Conservation (phyloP, 2,113 vertebrate species). For the Peromyscus polionotus region DNA sequence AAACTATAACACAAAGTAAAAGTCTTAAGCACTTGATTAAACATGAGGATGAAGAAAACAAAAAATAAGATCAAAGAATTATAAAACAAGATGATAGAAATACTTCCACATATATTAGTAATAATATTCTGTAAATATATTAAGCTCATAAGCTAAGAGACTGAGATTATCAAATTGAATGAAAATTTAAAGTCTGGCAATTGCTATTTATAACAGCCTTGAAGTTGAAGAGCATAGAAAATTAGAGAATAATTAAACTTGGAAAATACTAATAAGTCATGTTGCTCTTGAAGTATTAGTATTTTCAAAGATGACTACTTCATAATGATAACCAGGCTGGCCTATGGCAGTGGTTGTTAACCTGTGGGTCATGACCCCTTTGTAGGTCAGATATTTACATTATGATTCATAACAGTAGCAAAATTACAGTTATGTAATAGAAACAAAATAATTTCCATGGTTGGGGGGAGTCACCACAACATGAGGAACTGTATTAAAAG, state of each 20-base stretch:
- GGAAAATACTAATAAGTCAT: background rate
- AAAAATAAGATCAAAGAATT: background rate
- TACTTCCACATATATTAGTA: background rate
- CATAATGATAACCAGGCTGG: background rate
- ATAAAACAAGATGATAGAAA: slow-evolving; percentile 6
- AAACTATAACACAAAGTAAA: background rate
- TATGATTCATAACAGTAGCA: background rate
- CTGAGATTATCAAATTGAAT: background rate
- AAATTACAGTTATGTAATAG: background rate
- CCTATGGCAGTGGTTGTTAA: background rate
- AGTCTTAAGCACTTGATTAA: background rate
- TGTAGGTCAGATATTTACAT: background rate
- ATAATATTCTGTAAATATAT: background rate
- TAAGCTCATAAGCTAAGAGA: background rate
- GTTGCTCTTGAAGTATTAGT: background rate
- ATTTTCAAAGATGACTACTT: background rate
- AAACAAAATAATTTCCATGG: background rate
- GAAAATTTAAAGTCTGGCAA: background rate
- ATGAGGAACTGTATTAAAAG: background rate
- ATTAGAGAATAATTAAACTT: slow-evolving; percentile 9
- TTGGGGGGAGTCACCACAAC: background rate
- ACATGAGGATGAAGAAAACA: background rate
- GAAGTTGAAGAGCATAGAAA: background rate
- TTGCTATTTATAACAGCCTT: background rate
- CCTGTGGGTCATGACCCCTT: background rate